Evolutionary conservation across 2,888 invertebrate genomes (phyloP).

Genomic region (Steromphala cineraria): DNA sequence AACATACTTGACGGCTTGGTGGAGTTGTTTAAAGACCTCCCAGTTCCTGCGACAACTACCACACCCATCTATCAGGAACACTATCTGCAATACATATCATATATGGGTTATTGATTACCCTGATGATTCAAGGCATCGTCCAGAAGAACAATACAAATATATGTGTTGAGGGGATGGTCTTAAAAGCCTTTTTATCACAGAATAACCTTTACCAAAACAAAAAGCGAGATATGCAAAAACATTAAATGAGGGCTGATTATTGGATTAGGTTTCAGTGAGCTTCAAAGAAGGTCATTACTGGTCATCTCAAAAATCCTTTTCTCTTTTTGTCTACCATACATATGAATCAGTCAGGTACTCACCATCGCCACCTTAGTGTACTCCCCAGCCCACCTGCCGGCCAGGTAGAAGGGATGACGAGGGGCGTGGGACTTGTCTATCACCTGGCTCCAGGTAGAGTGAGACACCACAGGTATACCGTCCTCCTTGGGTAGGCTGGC

Average conservation of each 20-base stretch:
- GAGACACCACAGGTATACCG: conserved; percentile 51
- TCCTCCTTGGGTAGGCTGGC: conserved; percentile 38
- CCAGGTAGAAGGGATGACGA: conserved; percentile 48
- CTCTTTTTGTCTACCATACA: no score
- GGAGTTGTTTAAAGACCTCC: conserved; percentile 51
- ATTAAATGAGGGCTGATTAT: no score
- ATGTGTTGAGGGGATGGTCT: no score
- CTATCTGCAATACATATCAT: conserved; percentile 45
- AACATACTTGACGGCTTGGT: conserved; percentile 46
- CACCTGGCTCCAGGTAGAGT: conserved; percentile 54
- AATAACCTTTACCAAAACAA: no score
- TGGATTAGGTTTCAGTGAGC: no score
- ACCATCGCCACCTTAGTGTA: conserved; percentile 64
- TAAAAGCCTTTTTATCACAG: no score
- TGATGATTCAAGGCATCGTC: no score
- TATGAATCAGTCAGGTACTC: conserved; percentile 6
- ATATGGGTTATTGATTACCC: neutral
- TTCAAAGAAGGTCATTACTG: no score
- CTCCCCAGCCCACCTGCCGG: conserved; percentile 60
- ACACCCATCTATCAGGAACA: conserved; percentile 63
- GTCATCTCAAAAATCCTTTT: no score
- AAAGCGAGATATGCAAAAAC: no score
- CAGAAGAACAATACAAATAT: no score
- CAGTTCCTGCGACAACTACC: conserved; percentile 55
- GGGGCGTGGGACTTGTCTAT: conserved; percentile 65